A percentile compares a stretch with the other conserved stretches of the same genome.
Evolutionary conservation across 1,140 invertebrate genomes (phyloP).

Genomic region (Leguminivora glycinivorella): DNA sequence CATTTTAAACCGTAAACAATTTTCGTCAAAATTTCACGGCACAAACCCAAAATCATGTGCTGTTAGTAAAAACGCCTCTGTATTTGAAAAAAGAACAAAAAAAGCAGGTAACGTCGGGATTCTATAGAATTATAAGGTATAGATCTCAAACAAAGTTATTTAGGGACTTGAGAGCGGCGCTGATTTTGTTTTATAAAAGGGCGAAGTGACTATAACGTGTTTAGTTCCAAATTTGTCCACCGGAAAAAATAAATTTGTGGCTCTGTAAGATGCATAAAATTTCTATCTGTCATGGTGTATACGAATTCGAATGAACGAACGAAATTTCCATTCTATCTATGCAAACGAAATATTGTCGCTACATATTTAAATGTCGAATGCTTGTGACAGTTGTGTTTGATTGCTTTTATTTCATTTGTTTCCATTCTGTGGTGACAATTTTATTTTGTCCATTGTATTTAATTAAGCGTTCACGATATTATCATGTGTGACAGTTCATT

Average conservation of each 20-base stretch:
- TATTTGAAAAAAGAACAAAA: slow-evolving; percentile 9
- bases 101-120: slow-evolving; percentile 6
- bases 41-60: neutral
- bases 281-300: slow-evolving; percentile 25
- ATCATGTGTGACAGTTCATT: neutral
- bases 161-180: neutral
- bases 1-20: slow-evolving; percentile 10
- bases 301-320: slow-evolving; percentile 4
- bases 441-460: neutral
- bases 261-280: slow-evolving; percentile 6
- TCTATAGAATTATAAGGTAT: slow-evolving; percentile 17
- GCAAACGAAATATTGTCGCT: slow-evolving; percentile 19
- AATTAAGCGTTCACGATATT: neutral
- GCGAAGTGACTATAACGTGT: neutral
- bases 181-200: neutral
- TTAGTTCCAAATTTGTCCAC: slow-evolving; percentile 8
- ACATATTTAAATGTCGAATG: slow-evolving; percentile 14
- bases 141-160: neutral
- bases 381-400: slow-evolving; percentile 5
- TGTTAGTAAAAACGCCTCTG: slow-evolving; percentile 15
- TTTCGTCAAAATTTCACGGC: slow-evolving; percentile 22
- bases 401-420: slow-evolving; percentile 7
- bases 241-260: slow-evolving; percentile 3
- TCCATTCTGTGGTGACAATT: neutral
- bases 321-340: slow-evolving; percentile 1